Percentiles rank a stretch among this genome's conserved stretches.
These are phyloP conservation scores for Drosophila ohnishii DNA, from an alignment of 1,140 invertebrate species.

Conservation along the genomic window DNA sequence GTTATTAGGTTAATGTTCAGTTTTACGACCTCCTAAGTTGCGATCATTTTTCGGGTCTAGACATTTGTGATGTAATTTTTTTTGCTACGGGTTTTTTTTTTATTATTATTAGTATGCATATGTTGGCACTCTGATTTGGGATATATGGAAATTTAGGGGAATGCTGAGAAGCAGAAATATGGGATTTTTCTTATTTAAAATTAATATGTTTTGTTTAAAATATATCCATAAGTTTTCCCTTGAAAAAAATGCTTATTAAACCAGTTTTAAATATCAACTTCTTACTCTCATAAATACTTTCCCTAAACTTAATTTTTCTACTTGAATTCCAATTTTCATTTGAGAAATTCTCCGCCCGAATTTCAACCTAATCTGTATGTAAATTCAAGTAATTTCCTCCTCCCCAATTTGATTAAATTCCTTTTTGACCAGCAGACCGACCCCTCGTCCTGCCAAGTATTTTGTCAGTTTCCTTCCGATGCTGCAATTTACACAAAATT, in stretches of 20 bases:
- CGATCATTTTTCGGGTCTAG: conserved; percentile 30
- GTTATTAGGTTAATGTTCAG: conserved; percentile 63
- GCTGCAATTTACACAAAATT: conserved; percentile 79
- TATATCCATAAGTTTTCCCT: not conserved
- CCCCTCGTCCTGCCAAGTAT: conserved; percentile 31
- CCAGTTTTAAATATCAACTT: too few species aligned
- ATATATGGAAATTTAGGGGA: conserved; percentile 5
- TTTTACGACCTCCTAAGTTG: conserved; percentile 57
- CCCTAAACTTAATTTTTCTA: not conserved
- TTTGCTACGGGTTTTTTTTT: not conserved
- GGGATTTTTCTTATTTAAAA: not conserved
- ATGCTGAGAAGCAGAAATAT: not conserved
- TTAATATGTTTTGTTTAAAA: too few species aligned
- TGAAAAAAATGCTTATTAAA: too few species aligned
- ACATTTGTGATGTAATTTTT: conserved; percentile 35
- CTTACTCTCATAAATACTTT: not conserved
- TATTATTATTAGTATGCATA: conserved; percentile 25
- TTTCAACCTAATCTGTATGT: conserved; percentile 47
- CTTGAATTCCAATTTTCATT: conserved; percentile 23
- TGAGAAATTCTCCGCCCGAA: conserved; percentile 16
- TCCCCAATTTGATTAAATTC: conserved; percentile 59
- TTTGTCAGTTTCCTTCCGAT: conserved; percentile 46
- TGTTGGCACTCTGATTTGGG: conserved; percentile 3
- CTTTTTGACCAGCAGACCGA: conserved; percentile 11
- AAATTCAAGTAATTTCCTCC: conserved; percentile 48